phyloP scores from a whole-genome alignment of 2,888 invertebrate genomes.

The Drosophila putrida region DNA sequence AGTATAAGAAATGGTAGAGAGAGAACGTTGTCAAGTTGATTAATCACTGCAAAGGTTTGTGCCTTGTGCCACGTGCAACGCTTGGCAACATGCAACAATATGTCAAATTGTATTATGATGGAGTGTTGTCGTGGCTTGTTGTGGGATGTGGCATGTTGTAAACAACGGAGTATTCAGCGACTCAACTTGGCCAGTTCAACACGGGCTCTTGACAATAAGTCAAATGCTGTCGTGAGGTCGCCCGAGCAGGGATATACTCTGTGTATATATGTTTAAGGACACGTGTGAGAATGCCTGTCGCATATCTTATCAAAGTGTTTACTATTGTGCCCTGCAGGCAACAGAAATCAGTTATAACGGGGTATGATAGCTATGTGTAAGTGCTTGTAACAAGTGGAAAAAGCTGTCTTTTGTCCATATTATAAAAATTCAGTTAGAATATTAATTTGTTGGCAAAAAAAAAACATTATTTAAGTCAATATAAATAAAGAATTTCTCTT shows the following conservation, averaged over 20 bases:
- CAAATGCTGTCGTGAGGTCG: conserved; percentile 46
- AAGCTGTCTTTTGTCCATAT: no score
- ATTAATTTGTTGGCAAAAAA: no score
- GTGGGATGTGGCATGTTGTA: conserved; percentile 33
- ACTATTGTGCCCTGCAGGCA: not conserved
- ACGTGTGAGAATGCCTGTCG: conserved; percentile 33
- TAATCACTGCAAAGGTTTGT: conserved; percentile 39
- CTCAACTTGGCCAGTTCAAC: conserved; percentile 18
- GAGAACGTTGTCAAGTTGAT: conserved; percentile 39
- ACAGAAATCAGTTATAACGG: no score
- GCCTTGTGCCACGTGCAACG: conserved; percentile 22
- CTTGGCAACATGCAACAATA: conserved; percentile 37
- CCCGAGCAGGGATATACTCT: not conserved
- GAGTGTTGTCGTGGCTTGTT: conserved; percentile 43
- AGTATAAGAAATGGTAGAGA: not conserved
- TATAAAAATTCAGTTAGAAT: no score
- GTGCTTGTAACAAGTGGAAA: no score
- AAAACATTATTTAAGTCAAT: no score
- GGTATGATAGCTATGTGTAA: no score
- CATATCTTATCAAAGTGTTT: conserved; percentile 45
- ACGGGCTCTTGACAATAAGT: conserved; percentile 46
- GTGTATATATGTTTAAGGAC: not conserved
- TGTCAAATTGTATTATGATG: conserved; percentile 62
- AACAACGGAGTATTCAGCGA: conserved; percentile 24
- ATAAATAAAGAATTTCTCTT: no score